Base-by-base conservation (phyloP, 2,113 vertebrate genomes). In the Nyctibius bracteatus region DNA sequence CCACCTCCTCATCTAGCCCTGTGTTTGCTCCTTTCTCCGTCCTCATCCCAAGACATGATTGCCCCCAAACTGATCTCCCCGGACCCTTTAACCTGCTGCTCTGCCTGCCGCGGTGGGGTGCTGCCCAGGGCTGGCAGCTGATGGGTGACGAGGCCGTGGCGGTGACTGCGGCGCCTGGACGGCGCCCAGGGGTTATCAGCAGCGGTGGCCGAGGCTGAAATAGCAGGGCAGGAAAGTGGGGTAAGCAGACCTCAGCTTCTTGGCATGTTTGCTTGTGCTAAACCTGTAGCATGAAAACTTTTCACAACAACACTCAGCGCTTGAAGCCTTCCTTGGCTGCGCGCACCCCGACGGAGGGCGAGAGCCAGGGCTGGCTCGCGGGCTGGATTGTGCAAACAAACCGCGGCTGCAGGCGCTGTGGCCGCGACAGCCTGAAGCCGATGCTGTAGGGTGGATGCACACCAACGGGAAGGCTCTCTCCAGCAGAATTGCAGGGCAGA, bases 221-320 rank as follows among this genome's bases (percentile, higher is more conserved):
- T 18, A 80, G 78, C 70, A 51, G 90, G 57, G 74, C 90, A 84
- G 93, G 89, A 23, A 20, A 70, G 52, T 0, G 72, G 46, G 88
- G 78, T 5, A 6, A 82, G 84, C 75, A 61, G n/a, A 51, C 55
- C 87, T 78, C 75, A 70, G 83, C 88, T 22, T 44, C 81, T 89
- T 77, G 89, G 84, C 92, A 23, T 92, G 93, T 96, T 97, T 96
- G 94, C 95, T 96, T 70, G 79, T 43, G 75, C 94, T 90, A 93
- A 97, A 94, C 90, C 83, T 70, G 86, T 35, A 27, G 89, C 89
- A 58, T 43, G 91, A 92, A 92, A 68, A 43, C 94, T 92, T 95
- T 61, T 95, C 92, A 97, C 93, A 97, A 59, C 95, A 97, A 78
- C 95, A 94, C 90, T 96, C 92, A 93, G 85, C 4, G 4, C 86